A percentile compares a stretch with the other conserved stretches of the same genome.
These are phyloP conservation scores for Apomyelois bistriatella DNA, from an alignment of 2,888 invertebrate genomes.

Conservation along the genomic window DNA sequence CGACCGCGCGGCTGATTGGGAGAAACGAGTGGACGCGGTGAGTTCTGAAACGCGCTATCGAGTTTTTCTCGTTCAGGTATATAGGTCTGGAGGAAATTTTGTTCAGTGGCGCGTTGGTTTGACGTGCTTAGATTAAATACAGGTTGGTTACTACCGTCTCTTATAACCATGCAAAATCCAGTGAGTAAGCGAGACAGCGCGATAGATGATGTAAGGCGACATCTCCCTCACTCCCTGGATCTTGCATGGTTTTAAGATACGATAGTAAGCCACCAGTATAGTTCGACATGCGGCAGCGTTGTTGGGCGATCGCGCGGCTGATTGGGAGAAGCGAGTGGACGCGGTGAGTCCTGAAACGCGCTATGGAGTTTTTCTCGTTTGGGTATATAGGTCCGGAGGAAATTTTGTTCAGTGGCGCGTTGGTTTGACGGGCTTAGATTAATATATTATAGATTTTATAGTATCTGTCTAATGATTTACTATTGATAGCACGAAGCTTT, in stretches of 20 bases:
- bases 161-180: no score
- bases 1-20: conserved; percentile 94
- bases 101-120: background rate
- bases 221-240: no score
- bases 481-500: no score
- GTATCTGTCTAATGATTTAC: no score
- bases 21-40: conserved; percentile 84
- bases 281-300: conserved; percentile 85
- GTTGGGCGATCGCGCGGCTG: conserved; percentile 89
- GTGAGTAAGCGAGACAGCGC: no score
- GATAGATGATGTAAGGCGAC: no score
- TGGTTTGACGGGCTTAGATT: background rate
- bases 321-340: conserved; percentile 95
- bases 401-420: background rate
- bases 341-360: conserved; percentile 14
- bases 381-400: background rate
- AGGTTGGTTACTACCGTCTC: no score
- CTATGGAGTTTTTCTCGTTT: background rate
- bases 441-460: no score
- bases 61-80: background rate
- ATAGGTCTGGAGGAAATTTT: background rate
- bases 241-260: no score
- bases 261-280: no score
- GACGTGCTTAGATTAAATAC: background rate
- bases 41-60: conserved; percentile 3